Evolutionary conservation across 2,888 invertebrate species (phyloP).

Genomic region (Lampropteryx suffumata): DNA sequence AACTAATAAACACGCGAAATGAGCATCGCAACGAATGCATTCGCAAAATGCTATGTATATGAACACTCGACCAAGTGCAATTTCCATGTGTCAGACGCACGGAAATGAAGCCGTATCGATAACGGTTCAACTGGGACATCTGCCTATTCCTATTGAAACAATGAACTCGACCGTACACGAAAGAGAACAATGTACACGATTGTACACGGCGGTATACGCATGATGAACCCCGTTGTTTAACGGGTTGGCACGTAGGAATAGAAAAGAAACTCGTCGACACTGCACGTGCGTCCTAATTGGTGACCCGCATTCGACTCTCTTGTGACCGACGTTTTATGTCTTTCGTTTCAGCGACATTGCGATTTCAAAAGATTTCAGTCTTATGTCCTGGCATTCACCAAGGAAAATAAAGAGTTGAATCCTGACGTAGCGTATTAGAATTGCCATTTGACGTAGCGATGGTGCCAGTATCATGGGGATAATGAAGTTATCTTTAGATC

Average conservation of each 20-base stretch:
- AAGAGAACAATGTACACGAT: conserved; percentile 9
- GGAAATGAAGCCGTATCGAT: conserved; percentile 69
- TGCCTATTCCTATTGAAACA: conserved; percentile 14
- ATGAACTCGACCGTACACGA: conserved; percentile 10
- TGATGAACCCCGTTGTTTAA: conserved; percentile 16
- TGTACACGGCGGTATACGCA: conserved; percentile 7
- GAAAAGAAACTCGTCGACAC: conserved; percentile 9
- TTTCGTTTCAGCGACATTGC: conserved; percentile 1
- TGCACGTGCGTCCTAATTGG: conserved; percentile 15
- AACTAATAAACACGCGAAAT: conserved; percentile 29
- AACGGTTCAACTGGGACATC: conserved; percentile 31
- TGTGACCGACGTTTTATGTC: conserved; percentile 11
- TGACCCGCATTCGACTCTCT: conserved; percentile 14
- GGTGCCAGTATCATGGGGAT: too few relatives aligned
- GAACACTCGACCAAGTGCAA: conserved; percentile 54
- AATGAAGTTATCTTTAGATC: too few relatives aligned
- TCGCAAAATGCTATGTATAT: conserved; percentile 35
- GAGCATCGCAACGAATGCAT: conserved; percentile 35
- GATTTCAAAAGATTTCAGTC: background rate
- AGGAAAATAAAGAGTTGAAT: too few relatives aligned
- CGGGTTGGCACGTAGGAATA: conserved; percentile 14
- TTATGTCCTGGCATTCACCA: background rate
- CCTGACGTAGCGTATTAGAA: too few relatives aligned
- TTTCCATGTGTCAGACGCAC: conserved; percentile 65
- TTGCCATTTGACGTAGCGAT: too few relatives aligned